Evolutionary conservation across 92 coral and sea anemone species (phyloP), one percentile per base, ranked within the genome.

Genomic region (Umimayanthus chanpuru): DNA sequence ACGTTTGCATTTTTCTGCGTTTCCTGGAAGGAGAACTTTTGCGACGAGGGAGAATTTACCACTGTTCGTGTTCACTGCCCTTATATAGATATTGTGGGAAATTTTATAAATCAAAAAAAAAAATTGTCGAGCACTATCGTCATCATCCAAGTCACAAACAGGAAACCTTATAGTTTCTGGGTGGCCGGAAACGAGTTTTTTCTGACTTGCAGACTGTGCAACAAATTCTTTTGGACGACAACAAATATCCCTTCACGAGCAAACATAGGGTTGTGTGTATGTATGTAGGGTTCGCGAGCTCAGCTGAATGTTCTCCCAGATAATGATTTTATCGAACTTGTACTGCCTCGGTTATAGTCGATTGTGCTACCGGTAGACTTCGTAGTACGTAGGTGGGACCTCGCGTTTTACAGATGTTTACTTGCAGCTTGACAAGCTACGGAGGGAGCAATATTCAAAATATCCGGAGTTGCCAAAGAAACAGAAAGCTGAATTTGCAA

Each of bases 341-440:
- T 32, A 32, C 36, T 32, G 36, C 36, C 36, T 32, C 36, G 36
- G 36, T 0, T 32, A 32, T 0, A 32, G 36, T 32, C 36, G 36
- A 32, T 32, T 32, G 36, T 32, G 88, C 58, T 80, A 85, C 88
- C 88, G 65, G 88, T 85, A 6, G 80, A 85, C 65, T 85, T 85
- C 26, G 71, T 85, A 30, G 8, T 30, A 23, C n/a, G 36, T 32
- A 74, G 43, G 9, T 64, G 58, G 58, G 8, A 38, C 88, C 44
- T 74, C 58, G 9, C 5, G 58, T 23, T 16, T 53, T 14, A 18
- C 10, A 20, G 61, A 85, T 14, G 28, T 70, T 85, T 56, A 43
- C 79, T 84, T 68, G 41, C 44, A 86, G 20, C 18, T 75, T 38
- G 79, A 73, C 89, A 86, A 74, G 50, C 68, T 76, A 66, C 41